Conservation (phyloP, 2,888 invertebrate genomes). For the Rhorus exstirpatorius region DNA sequence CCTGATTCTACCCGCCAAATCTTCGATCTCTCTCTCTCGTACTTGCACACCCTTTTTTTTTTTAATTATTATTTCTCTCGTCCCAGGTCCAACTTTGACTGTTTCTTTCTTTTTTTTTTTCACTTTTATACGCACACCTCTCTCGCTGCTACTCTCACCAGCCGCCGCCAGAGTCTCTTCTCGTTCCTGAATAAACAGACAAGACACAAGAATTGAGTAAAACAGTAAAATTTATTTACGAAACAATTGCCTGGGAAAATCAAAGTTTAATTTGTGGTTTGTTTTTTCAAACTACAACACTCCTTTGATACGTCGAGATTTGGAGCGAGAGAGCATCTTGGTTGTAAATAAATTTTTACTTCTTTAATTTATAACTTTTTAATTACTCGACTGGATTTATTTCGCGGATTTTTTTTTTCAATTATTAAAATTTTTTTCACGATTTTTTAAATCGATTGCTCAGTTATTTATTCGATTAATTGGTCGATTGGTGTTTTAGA, state of each 20-base stretch:
- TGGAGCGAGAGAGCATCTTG: no score
- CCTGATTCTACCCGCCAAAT: slow-evolving; percentile 16
- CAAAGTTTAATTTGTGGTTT: no score
- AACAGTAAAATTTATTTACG: neutral
- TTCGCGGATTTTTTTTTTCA: no score
- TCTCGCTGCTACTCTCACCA: slow-evolving; percentile 42
- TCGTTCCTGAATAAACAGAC: slow-evolving; percentile 61
- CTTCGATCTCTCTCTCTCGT: slow-evolving; percentile 9
- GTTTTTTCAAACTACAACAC: no score
- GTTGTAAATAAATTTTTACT: no score
- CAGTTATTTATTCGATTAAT: neutral
- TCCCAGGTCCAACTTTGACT: slow-evolving; percentile 13
- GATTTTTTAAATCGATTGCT: neutral
- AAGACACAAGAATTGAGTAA: neutral
- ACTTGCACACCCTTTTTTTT: neutral
- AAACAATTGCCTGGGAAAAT: slow-evolving; percentile 2
- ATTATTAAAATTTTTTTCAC: no score
- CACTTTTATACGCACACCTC: slow-evolving; percentile 37
- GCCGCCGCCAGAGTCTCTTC: slow-evolving; percentile 69
- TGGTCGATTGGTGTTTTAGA: neutral
- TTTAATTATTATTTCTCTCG: slow-evolving; percentile 13
- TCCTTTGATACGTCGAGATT: no score
- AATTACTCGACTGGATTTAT: no score
- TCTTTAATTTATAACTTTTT: no score
- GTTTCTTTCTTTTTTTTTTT: neutral